A percentile compares a stretch with the other conserved stretches of the same genome.
Evolutionary conservation across 2,113 vertebrate species (phyloP).

Genomic region (Corythoichthys haematopterus): DNA sequence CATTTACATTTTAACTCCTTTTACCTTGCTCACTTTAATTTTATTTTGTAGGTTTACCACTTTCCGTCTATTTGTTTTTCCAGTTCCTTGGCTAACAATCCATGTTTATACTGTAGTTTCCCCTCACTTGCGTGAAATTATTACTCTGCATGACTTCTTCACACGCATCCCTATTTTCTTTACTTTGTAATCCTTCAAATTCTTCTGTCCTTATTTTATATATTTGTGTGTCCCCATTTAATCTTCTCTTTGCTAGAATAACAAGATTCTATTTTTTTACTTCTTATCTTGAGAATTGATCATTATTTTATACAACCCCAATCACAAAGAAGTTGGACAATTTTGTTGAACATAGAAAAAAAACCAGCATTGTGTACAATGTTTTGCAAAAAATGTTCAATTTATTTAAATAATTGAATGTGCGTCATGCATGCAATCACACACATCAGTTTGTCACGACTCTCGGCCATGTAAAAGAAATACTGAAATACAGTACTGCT

Average conservation of each 20-base stretch:
- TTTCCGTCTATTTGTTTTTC: slow-evolving; percentile 38
- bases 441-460: too few relatives aligned
- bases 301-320: too few relatives aligned
- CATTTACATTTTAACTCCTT: slow-evolving; percentile 45
- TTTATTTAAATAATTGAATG: too few relatives aligned
- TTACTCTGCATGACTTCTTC: slow-evolving; percentile 16
- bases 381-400: too few relatives aligned
- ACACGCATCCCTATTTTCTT: not conserved
- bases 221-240: not conserved
- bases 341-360: too few relatives aligned
- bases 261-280: not conserved
- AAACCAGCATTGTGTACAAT: too few relatives aligned
- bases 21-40: slow-evolving; percentile 31
- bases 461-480: too few relatives aligned
- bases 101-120: slow-evolving; percentile 23
- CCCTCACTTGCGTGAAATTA: slow-evolving; percentile 54
- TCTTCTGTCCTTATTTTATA: slow-evolving; percentile 39
- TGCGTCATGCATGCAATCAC: too few relatives aligned
- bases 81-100: slow-evolving; percentile 32
- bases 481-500: too few relatives aligned
- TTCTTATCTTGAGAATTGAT: not conserved
- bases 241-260: too few relatives aligned
- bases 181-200: slow-evolving; percentile 34
- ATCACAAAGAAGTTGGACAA: too few relatives aligned
- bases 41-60: slow-evolving; percentile 48